Evolutionary conservation across 1,140 invertebrate species (phyloP).

Genomic region (Drosophila ananassae): DNA sequence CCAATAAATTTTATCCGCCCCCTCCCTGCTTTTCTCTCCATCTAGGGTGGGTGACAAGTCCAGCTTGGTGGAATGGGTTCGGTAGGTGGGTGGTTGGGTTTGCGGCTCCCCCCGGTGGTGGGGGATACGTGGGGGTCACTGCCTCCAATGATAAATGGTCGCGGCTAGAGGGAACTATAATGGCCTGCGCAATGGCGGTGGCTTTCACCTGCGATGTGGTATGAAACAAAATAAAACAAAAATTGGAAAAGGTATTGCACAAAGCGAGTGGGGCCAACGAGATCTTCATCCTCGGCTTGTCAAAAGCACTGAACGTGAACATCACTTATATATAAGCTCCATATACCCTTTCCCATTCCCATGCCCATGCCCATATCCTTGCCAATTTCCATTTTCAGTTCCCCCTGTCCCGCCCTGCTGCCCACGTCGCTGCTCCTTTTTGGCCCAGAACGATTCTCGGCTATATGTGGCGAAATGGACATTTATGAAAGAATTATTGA

Average conservation of each 20-base stretch:
- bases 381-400: constrained; percentile 3
- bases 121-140: constrained; percentile 1
- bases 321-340: constrained; percentile 52
- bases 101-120: neutral
- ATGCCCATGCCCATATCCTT: constrained; percentile 1
- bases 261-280: constrained; percentile 8
- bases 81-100: neutral
- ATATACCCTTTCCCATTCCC: neutral
- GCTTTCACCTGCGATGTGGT: constrained; percentile 69
- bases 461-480: constrained; percentile 81
- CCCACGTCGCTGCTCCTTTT: neutral
- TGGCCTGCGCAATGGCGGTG: constrained; percentile 57
- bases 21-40: constrained; percentile 26
- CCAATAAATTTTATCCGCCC: constrained; percentile 70
- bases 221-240: constrained; percentile 50
- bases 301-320: constrained; percentile 75
- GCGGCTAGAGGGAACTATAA: constrained; percentile 74
- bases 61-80: constrained; percentile 48
- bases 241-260: constrained; percentile 13
- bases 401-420: neutral
- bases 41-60: constrained; percentile 66
- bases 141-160: constrained; percentile 71
- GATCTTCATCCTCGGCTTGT: constrained; percentile 65
- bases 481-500: constrained; percentile 83
- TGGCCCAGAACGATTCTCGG: constrained; percentile 62